These are phyloP conservation scores for Eucidaris tribuloides DNA, from an alignment of 35 echinoderm and acorn worm species.

Conservation along the genomic window DNA sequence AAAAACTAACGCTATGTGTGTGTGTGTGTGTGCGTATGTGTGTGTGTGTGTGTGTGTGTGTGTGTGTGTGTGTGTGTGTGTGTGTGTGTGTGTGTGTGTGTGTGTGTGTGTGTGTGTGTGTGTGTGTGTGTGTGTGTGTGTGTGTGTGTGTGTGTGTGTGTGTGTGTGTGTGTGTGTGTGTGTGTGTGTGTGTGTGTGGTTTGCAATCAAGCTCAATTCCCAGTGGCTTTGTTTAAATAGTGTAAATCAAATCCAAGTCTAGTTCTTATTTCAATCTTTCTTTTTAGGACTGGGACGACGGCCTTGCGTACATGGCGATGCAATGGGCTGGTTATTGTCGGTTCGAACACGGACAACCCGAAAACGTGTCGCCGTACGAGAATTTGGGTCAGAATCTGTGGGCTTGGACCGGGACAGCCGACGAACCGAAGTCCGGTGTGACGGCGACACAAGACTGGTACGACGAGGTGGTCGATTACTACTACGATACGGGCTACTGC, in stretches of 20 bases:
- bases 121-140: too few species aligned
- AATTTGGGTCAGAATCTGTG: conserved; percentile 62
- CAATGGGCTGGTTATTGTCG: conserved; percentile 48
- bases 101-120: too few species aligned
- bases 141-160: too few species aligned
- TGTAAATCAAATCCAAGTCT: background rate
- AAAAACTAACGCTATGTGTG: too few species aligned
- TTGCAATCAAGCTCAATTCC: too few species aligned
- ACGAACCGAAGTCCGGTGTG: conserved; percentile 8
- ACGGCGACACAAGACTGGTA: conserved; percentile 58
- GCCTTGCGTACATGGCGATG: conserved; percentile 65
- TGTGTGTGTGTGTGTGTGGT: too few species aligned
- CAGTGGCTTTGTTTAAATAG: too few species aligned
- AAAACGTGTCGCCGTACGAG: conserved; percentile 54
- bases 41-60: too few species aligned
- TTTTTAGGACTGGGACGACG: conserved; percentile 53
- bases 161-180: too few species aligned
- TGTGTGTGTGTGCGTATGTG: too few species aligned
- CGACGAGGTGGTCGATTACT: conserved; percentile 50
- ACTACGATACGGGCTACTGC: background rate
- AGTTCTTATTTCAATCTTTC: background rate
- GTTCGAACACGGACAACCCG: conserved; percentile 47
- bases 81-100: too few species aligned
- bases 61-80: too few species aligned
- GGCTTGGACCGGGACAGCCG: conserved; percentile 20